Evolutionary conservation across 2,888 invertebrate species (phyloP), one percentile per base, ranked within the genome.

Genomic region (Rhyacophila evoluta): DNA sequence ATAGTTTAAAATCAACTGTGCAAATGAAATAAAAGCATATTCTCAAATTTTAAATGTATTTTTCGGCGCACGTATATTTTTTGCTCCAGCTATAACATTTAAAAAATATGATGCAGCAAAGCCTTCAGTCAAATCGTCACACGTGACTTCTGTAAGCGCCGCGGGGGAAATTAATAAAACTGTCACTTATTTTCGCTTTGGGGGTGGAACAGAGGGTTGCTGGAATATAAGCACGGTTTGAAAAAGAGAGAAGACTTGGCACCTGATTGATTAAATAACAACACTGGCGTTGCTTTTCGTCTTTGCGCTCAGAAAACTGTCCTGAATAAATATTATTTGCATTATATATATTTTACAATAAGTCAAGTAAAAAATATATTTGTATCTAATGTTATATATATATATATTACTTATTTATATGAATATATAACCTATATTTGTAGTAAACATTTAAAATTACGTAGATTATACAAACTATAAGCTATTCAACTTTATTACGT

Each of bases 141-240:
- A 74, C 72, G 67, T 71, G 74, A 75, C 36, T 78, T 74, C 69
- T 28, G 41, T 36, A 72, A 72, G 85, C 85, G 85, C 84, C 84
- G 87, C 87, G 88, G 91, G 91, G 89, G 90, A 92, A 93, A 93
- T 93, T 93, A 93, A 93, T 93, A 93, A 93, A 93, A 92, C 92
- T 92, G 93, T 93, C 93, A 92, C 92, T 92, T 91, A 91, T 91
- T 90, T 89, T 89, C 86, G 87, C 84, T 84, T 77, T 77, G 41
- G 37, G 80, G 33, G 79, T 41, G 72, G 15, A 25, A 12, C 67
- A 38, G 69, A 37, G 80, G 39, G 41, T 33, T 84, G 83, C 79
- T 79, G 82, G 80, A 79, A 70, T 70, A 72, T 72, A 73, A 38
- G 72, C 72, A 11, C 19, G 15, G 25, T 15, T 72, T 37, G 72